Evolutionary conservation across 2,888 invertebrate genomes (phyloP).

Genomic region (Argyresthia goedartella): DNA sequence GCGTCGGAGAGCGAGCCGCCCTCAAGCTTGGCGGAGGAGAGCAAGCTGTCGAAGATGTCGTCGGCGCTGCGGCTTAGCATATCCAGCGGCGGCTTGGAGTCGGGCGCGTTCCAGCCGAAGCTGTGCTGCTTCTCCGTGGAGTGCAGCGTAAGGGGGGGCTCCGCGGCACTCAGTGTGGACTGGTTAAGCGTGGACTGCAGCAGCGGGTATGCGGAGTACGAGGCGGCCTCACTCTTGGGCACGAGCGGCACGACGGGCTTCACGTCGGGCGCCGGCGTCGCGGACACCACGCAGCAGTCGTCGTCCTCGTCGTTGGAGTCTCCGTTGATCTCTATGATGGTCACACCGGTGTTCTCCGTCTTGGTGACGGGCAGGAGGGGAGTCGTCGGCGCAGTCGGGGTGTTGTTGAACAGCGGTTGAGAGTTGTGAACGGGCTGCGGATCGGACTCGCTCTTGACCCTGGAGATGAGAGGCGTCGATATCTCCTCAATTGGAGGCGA

Average conservation of each 20-base stretch:
- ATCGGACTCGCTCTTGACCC: constrained; percentile 47
- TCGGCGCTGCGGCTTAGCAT: constrained; percentile 59
- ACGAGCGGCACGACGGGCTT: constrained; percentile 44
- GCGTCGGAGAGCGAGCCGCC: constrained; percentile 40
- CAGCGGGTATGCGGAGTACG: constrained; percentile 21
- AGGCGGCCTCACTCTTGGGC: constrained; percentile 39
- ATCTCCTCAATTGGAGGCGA: constrained; percentile 30
- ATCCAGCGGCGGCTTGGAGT: constrained; percentile 51
- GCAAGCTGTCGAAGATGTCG: constrained; percentile 57
- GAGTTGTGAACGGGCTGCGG: constrained; percentile 28
- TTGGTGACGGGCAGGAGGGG: constrained; percentile 45
- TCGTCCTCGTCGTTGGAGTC: constrained; percentile 63
- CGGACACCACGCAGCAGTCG: constrained; percentile 60
- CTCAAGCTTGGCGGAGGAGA: constrained; percentile 54
- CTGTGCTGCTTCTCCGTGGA: constrained; percentile 57
- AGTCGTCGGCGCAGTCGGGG: constrained; percentile 12
- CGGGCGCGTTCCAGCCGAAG: constrained; percentile 63
- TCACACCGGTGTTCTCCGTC: constrained; percentile 37
- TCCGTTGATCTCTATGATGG: constrained; percentile 60
- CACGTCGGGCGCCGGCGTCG: constrained; percentile 53
- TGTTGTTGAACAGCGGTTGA: constrained; percentile 19
- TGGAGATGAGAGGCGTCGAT: constrained; percentile 39
- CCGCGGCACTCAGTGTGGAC: constrained; percentile 18
- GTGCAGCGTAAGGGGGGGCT: constrained; percentile 12
- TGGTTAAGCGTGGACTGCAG: constrained; percentile 7